Evolutionary conservation across 2,113 vertebrate genomes (phyloP).

Genomic region (Pithys albifrons): DNA sequence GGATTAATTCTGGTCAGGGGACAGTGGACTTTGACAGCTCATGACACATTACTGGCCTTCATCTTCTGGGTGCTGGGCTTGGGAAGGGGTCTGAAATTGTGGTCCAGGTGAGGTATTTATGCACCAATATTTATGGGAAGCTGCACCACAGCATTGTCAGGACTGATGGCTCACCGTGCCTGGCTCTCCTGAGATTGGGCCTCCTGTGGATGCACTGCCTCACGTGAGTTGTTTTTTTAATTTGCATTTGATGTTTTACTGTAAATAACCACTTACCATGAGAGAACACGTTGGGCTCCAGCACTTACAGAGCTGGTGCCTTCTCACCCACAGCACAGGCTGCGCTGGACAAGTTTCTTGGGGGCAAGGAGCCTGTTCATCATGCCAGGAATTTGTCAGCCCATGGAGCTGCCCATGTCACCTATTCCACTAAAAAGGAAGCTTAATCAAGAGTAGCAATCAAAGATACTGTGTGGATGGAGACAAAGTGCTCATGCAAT

Average conservation of each 20-base stretch:
- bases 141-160: not conserved
- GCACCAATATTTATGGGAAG: slow-evolving; percentile 35
- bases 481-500: fast-evolving
- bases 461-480: fast-evolving
- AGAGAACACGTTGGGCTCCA: fast-evolving
- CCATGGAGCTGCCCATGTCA: fast-evolving
- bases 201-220: not conserved
- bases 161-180: not conserved
- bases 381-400: not conserved
- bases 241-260: not conserved
- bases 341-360: not conserved
- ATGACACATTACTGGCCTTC: not conserved
- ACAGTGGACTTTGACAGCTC: not conserved
- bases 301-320: not conserved
- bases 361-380: not conserved
- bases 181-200: fast-evolving
- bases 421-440: not conserved
- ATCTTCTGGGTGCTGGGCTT: not conserved
- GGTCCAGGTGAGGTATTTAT: slow-evolving; percentile 37
- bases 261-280: not conserved
- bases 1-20: not conserved
- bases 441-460: not conserved
- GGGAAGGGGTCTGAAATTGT: not conserved
- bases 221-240: not conserved
- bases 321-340: fast-evolving